Base-by-base conservation (phyloP, 2,888 invertebrate species). In the Drosophila pseudotalamancana region DNA sequence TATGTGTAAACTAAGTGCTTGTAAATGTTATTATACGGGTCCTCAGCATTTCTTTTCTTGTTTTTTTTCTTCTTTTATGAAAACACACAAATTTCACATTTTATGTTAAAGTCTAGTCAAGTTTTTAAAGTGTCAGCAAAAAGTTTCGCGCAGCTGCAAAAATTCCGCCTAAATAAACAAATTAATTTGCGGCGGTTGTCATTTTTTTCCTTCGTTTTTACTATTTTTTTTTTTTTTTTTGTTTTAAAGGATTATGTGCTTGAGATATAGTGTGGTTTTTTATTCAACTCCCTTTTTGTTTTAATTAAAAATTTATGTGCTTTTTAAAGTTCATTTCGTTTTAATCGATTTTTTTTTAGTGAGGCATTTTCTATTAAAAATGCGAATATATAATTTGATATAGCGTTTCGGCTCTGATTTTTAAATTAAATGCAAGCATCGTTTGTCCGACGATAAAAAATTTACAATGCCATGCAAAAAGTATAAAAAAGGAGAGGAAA, bases 81-180 rank as follows among this genome's bases (percentile, higher is more conserved):
- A 29, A 9, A 5, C 19, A 21, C n/a, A 40, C 19, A 31, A n/a
- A 14, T n/a, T 29, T 45, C 18, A 16, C n/a, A 37, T 21, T 46
- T 31, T 12, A 18, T 23, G 29, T 60, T 50, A 46, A 68, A 59
- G 56, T 19, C 32, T 32, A 25, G 55, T 45, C 18, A 16, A 6
- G 18, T 43, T 59, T 55, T 42, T 55, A 51, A 67, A 60, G 45
- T 60, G 67, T 70, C 64, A 70, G 76, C 65, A 53, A 68, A n/a
- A 66, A 53, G 42, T 48, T 59, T 43, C 29, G 29, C 14, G 27
- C 64, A 69, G 50, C 66, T 56, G 71, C 71, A 71, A 50, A 73
- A 75, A 63, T 51, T 27, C 25, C 56, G 63, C 79, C 83, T 77
- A 82, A 85, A 68, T 79, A 82, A 82, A 77, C 86, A 82, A 79